Conservation (phyloP, 2,888 invertebrate species). For the Alloscopus bannaensis region DNA sequence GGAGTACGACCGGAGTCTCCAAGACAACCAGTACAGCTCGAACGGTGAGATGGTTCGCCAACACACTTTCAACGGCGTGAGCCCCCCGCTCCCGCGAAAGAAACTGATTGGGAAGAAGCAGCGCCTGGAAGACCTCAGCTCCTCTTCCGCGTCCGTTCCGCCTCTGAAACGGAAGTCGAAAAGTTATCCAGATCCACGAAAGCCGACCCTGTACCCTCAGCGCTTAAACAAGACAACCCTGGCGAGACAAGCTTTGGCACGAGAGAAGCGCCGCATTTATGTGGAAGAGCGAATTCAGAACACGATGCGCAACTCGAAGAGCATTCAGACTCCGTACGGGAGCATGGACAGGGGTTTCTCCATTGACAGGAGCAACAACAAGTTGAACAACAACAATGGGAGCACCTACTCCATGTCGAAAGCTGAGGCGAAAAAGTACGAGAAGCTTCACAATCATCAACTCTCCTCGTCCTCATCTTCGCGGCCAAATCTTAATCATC, state of each 20-base stretch:
- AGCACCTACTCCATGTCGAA: conserved; percentile 42
- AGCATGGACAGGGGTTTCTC: conserved; percentile 51
- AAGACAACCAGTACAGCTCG: conserved; percentile 15
- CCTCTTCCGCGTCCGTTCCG: conserved; percentile 2
- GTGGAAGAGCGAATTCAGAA: conserved; percentile 73
- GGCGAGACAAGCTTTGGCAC: conserved; percentile 71
- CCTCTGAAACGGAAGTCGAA: conserved; percentile 49
- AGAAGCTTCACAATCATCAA: conserved; percentile 22
- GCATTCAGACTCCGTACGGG: conserved; percentile 58
- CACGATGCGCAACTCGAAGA: conserved; percentile 69
- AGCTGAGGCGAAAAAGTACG: conserved; percentile 30
- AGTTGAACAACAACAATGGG: too few relatives aligned
- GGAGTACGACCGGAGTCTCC: conserved; percentile 51
- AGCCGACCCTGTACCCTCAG: conserved; percentile 71
- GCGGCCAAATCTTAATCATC: conserved; percentile 54
- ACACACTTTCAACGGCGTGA: conserved; percentile 29
- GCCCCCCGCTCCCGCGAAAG: conserved; percentile 35
- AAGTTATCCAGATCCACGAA: conserved; percentile 67
- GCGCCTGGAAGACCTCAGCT: conserved; percentile 50
- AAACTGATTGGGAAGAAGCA: conserved; percentile 53
- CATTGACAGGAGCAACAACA: conserved; percentile 44
- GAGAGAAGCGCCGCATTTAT: conserved; percentile 72
- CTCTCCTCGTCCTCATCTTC: not conserved
- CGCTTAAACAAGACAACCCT: conserved; percentile 72
- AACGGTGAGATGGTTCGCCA: conserved; percentile 24